A percentile compares a stretch with the other conserved stretches of the same genome.
phyloP scores from a whole-genome alignment of 2,888 invertebrate species.

The Pyrochroa serraticornis region DNA sequence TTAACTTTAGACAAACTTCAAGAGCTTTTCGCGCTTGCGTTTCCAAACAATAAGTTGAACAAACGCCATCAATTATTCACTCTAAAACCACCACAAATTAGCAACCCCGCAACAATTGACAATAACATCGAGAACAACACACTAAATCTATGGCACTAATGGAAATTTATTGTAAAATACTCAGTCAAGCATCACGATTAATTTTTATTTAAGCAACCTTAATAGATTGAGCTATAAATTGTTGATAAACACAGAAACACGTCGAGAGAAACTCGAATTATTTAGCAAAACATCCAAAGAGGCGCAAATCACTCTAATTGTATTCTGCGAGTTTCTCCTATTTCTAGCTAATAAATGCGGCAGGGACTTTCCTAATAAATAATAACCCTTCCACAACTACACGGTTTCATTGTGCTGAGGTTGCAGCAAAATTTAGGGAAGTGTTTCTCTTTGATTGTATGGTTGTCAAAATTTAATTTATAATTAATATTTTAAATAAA shows the following conservation, averaged over 20 bases:
- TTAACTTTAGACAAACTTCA: conserved; percentile 2
- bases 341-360: conserved; percentile 6
- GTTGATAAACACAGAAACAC: conserved; percentile 1
- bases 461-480: conserved; percentile 13
- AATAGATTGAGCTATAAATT: conserved; percentile 1
- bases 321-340: conserved; percentile 3
- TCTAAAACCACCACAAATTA: no score
- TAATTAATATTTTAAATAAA: conserved; percentile 11
- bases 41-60: no score
- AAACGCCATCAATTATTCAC: no score
- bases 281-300: conserved; percentile 1
- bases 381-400: conserved; percentile 20
- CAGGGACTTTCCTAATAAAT: conserved; percentile 22
- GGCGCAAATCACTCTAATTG: conserved; percentile 2
- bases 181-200: neutral
- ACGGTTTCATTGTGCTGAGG: conserved; percentile 8
- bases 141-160: conserved; percentile 6
- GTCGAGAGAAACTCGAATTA: neutral
- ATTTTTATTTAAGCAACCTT: neutral
- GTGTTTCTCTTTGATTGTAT: conserved; percentile 15
- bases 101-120: neutral
- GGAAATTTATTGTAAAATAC: neutral
- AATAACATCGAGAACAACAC: conserved; percentile 6
- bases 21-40: neutral
- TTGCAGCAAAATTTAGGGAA: conserved; percentile 9